Percentiles rank a stretch among this genome's conserved stretches.
These are phyloP conservation scores for Kradibia gibbosae DNA, from an alignment of 1,140 invertebrate genomes.

Conservation along the genomic window DNA sequence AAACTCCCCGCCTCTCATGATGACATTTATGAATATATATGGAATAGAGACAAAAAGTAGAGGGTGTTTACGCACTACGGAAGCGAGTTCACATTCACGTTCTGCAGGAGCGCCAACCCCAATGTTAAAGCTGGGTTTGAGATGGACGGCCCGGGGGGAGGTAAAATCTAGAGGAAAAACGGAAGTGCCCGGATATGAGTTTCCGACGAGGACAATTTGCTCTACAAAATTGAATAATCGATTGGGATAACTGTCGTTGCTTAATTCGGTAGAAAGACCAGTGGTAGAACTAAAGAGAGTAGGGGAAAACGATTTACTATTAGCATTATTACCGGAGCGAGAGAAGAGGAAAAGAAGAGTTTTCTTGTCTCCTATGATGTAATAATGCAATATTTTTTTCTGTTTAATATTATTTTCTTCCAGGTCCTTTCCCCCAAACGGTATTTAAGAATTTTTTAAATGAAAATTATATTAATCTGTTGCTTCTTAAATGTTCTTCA, in stretches of 20 bases:
- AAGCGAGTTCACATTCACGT: conserved; percentile 66
- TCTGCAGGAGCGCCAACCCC: conserved; percentile 53
- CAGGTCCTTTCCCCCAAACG: conserved; percentile 1
- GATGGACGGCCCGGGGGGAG: conserved; percentile 49
- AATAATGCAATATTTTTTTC: conserved; percentile 2
- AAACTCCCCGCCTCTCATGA: neutral
- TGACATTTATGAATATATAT: conserved; percentile 5
- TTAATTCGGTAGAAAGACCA: neutral
- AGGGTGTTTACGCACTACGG: conserved; percentile 49
- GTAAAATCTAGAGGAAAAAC: conserved; percentile 54
- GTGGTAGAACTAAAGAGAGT: conserved; percentile 31
- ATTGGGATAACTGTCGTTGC: conserved; percentile 65
- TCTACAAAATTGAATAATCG: conserved; percentile 71
- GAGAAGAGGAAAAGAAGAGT: conserved; percentile 35
- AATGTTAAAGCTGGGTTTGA: conserved; percentile 13
- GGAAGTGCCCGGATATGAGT: conserved; percentile 74
- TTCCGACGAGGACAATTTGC: conserved; percentile 73
- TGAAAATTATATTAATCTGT: too few species aligned
- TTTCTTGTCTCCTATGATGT: conserved; percentile 28
- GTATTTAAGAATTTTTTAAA: neutral
- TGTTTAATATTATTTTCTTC: conserved; percentile 20
- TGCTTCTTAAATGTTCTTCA: too few species aligned
- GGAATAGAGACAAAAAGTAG: neutral
- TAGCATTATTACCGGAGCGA: conserved; percentile 58
- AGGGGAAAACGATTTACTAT: conserved; percentile 54